These are phyloP conservation scores for Caloenas nicobarica DNA, from an alignment of 2,113 vertebrate genomes.

Conservation along the genomic window DNA sequence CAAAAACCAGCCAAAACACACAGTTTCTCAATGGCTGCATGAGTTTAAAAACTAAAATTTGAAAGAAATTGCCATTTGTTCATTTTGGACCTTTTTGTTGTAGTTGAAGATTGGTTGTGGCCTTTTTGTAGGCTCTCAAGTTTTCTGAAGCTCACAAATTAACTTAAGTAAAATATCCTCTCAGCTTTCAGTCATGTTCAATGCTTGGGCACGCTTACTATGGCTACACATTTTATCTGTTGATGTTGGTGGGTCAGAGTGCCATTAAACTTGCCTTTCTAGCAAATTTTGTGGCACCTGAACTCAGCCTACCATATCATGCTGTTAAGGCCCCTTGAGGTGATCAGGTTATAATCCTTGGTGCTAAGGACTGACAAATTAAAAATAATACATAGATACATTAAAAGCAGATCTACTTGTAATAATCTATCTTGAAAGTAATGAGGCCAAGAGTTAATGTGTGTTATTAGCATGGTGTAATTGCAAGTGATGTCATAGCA, in stretches of 20 bases:
- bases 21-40: neutral
- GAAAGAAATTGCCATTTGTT: neutral
- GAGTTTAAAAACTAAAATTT: neutral
- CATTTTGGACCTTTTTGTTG: neutral
- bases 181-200: neutral
- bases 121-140: neutral
- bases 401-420: neutral
- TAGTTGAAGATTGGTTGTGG: neutral
- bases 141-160: neutral
- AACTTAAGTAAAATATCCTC: neutral
- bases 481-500: neutral
- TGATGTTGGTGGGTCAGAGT: neutral
- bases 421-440: neutral
- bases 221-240: neutral
- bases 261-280: neutral
- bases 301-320: neutral
- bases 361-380: neutral
- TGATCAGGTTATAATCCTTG: neutral
- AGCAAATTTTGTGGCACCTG: neutral
- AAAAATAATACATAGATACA: too few species aligned
- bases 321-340: neutral
- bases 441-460: neutral
- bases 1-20: neutral
- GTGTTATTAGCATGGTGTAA: neutral
- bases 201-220: neutral